Evolutionary conservation across 2,797 vertebrate genomes (phyloP).

Genomic region (Vultur gryphus): DNA sequence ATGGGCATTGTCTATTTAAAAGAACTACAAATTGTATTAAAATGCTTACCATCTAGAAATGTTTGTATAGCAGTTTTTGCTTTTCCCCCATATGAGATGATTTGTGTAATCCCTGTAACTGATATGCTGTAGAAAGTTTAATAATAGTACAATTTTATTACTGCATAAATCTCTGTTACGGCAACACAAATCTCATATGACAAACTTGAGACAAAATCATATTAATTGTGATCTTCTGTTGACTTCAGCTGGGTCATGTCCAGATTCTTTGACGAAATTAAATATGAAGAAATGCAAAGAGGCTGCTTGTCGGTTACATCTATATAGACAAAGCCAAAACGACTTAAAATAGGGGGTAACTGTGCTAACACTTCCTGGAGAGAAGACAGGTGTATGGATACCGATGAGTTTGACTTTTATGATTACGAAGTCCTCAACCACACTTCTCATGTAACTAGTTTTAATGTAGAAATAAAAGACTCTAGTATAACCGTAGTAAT

Average conservation of each 20-base stretch:
- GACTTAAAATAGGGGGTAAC: neutral
- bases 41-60: neutral
- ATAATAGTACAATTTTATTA: constrained; percentile 27
- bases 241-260: constrained; percentile 12
- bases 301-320: neutral
- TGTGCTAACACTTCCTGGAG: neutral
- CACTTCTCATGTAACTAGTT: neutral
- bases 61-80: neutral
- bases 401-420: neutral
- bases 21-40: neutral
- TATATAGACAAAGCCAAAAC: neutral
- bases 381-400: neutral
- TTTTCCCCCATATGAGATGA: neutral
- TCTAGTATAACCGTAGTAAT: neutral
- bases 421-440: neutral
- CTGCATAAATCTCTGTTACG: neutral
- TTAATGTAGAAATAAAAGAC: neutral
- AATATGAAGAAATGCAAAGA: neutral
- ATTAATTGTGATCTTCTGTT: neutral
- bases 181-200: constrained; percentile 8
- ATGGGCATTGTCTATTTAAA: neutral
- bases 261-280: neutral
- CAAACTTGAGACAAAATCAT: constrained; percentile 30
- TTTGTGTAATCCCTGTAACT: neutral
- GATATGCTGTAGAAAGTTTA: neutral